These are phyloP conservation scores for Dasypolia templi DNA, from an alignment of 2,888 invertebrate genomes.

Conservation along the genomic window DNA sequence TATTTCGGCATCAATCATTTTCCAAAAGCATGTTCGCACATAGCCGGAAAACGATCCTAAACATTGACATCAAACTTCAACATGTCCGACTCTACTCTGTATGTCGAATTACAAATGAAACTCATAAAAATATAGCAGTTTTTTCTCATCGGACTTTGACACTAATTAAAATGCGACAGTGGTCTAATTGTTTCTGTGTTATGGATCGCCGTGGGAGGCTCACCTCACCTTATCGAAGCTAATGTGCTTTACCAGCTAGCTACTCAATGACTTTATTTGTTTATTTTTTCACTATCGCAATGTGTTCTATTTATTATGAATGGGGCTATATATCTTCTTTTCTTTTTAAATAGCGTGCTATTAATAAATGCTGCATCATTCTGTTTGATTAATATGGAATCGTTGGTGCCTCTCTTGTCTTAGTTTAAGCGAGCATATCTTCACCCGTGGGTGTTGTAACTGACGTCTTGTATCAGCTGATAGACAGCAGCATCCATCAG, in stretches of 20 bases:
- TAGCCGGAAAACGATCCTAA: slow-evolving; percentile 26
- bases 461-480: slow-evolving; percentile 28
- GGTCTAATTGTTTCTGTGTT: slow-evolving; percentile 63
- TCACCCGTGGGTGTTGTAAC: slow-evolving; percentile 34
- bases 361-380: slow-evolving; percentile 38
- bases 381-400: slow-evolving; percentile 17
- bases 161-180: slow-evolving; percentile 59
- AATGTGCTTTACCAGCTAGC: slow-evolving; percentile 33
- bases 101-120: slow-evolving; percentile 8
- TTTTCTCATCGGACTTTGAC: slow-evolving; percentile 61
- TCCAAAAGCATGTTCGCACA: slow-evolving; percentile 20
- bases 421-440: slow-evolving; percentile 20
- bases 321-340: slow-evolving; percentile 26
- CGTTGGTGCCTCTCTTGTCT: slow-evolving; percentile 21
- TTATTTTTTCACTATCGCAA: slow-evolving; percentile 41
- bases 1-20: slow-evolving; percentile 25
- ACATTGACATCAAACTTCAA: slow-evolving; percentile 39
- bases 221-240: slow-evolving; percentile 67
- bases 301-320: slow-evolving; percentile 43
- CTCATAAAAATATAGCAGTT: slow-evolving; percentile 25
- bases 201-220: slow-evolving; percentile 62
- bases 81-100: background rate
- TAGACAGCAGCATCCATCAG: slow-evolving; percentile 37
- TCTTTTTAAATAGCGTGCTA: slow-evolving; percentile 28
- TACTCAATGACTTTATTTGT: slow-evolving; percentile 46